These are phyloP conservation scores for Muscicapa adusta DNA, from an alignment of 2,113 vertebrate genomes.

Conservation along the genomic window DNA sequence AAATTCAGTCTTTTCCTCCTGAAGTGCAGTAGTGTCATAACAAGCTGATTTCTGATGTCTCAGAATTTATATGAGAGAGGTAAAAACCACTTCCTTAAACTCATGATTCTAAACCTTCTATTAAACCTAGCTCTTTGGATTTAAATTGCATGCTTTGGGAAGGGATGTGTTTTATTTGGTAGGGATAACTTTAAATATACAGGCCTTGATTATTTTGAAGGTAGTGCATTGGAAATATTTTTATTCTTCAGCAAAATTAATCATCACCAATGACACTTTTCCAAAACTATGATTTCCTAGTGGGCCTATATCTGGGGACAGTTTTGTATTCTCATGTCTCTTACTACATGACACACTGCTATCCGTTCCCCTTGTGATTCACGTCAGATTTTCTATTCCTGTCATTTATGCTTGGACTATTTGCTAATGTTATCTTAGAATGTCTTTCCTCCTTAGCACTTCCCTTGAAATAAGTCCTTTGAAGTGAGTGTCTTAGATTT, in stretches of 20 bases:
- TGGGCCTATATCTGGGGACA: not conserved
- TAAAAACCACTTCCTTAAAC: not conserved
- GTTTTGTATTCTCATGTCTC: not conserved
- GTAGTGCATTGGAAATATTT: not conserved
- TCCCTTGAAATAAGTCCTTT: slow-evolving; percentile 33
- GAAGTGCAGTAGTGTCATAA: not conserved
- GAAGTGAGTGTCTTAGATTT: slow-evolving; percentile 2
- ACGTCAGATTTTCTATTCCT: not conserved
- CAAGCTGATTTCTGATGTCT: not conserved
- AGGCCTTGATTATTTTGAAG: not conserved
- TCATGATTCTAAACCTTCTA: not conserved
- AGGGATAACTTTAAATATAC: not conserved
- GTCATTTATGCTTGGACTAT: not conserved
- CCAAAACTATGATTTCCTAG: not conserved
- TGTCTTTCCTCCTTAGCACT: slow-evolving; percentile 12
- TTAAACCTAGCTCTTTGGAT: not conserved
- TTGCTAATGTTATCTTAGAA: not conserved
- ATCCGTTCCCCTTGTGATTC: not conserved
- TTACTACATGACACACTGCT: not conserved
- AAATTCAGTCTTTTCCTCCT: not conserved
- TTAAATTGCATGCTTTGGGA: not conserved
- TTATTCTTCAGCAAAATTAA: not conserved
- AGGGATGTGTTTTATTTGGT: not conserved
- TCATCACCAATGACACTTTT: not conserved
- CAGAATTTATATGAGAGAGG: not conserved